Evolutionary conservation across 2,797 vertebrate species (phyloP).

Genomic region (Heterohyrax brucei): DNA sequence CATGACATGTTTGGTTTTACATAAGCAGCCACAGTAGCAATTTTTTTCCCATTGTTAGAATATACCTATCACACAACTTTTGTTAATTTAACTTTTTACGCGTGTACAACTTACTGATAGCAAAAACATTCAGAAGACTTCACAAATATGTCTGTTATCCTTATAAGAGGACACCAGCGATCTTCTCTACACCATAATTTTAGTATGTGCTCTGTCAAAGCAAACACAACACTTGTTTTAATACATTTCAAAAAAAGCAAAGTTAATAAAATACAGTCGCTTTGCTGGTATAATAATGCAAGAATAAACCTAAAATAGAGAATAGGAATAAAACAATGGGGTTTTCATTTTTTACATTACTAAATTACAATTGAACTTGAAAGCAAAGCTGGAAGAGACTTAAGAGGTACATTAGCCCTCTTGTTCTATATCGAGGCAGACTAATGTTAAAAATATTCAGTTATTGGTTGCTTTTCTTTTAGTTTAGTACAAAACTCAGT

Average conservation of each 20-base stretch:
- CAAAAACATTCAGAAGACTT: too few relatives aligned
- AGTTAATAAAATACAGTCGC: not conserved
- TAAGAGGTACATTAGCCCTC: not conserved
- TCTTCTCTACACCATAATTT: too few relatives aligned
- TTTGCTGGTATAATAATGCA: not conserved
- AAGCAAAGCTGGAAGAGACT: not conserved
- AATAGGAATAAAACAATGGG: not conserved
- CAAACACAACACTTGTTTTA: not conserved
- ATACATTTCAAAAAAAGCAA: not conserved
- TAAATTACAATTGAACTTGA: not conserved
- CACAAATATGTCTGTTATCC: too few relatives aligned
- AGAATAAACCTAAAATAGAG: not conserved
- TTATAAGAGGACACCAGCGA: too few relatives aligned
- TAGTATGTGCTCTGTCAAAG: too few relatives aligned
- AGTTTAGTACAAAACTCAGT: not conserved
- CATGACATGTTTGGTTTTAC: too few relatives aligned
- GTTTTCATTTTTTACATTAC: not conserved
- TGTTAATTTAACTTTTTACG: too few relatives aligned
- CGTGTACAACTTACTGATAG: too few relatives aligned
- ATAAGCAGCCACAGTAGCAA: too few relatives aligned
- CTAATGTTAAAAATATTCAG: not conserved
- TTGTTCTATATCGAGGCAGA: not conserved
- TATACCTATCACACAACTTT: too few relatives aligned
- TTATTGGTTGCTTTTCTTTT: not conserved
- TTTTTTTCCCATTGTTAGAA: too few relatives aligned